Percentiles rank a stretch among this genome's conserved stretches.
phyloP scores from a whole-genome alignment of 2,888 invertebrate species.

The Idaea biselata region DNA sequence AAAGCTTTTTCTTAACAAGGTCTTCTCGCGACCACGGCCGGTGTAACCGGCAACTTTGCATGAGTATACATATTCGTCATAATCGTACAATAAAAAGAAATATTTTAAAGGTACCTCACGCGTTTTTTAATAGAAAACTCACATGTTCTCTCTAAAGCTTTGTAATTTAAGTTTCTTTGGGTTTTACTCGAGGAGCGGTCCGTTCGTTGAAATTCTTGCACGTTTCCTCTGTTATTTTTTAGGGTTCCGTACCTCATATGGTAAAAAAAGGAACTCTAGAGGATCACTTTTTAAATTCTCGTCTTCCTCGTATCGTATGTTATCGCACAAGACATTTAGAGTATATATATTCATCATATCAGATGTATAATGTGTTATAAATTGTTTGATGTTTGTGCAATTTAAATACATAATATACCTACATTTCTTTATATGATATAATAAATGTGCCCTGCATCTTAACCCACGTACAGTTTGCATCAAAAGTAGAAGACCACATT shows the following conservation, averaged over 20 bases:
- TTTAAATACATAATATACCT: slow-evolving; percentile 21
- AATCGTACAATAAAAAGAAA: too few relatives aligned
- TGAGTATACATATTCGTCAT: too few relatives aligned
- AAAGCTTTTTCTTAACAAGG: background rate
- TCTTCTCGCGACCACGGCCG: too few relatives aligned
- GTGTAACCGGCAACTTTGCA: too few relatives aligned
- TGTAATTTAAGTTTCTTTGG: background rate
- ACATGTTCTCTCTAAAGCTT: background rate
- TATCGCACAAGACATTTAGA: slow-evolving; percentile 72
- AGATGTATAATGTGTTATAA: slow-evolving; percentile 56
- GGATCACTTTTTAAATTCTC: slow-evolving; percentile 37
- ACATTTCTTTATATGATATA: background rate
- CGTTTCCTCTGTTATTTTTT: slow-evolving; percentile 39
- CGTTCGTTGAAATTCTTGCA: slow-evolving; percentile 68
- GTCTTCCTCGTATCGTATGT: slow-evolving; percentile 73
- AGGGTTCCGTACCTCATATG: background rate
- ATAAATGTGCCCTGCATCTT: background rate
- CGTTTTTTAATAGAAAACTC: too few relatives aligned
- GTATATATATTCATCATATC: slow-evolving; percentile 73
- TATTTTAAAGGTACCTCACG: too few relatives aligned
- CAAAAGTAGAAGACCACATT: too few relatives aligned
- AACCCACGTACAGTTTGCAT: background rate
- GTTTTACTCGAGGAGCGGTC: slow-evolving; percentile 6
- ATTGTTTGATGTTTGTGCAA: slow-evolving; percentile 45
- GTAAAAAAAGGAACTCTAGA: too few relatives aligned